These are phyloP conservation scores for Drosophila pandora DNA, from an alignment of 1,140 invertebrate species.

Conservation along the genomic window DNA sequence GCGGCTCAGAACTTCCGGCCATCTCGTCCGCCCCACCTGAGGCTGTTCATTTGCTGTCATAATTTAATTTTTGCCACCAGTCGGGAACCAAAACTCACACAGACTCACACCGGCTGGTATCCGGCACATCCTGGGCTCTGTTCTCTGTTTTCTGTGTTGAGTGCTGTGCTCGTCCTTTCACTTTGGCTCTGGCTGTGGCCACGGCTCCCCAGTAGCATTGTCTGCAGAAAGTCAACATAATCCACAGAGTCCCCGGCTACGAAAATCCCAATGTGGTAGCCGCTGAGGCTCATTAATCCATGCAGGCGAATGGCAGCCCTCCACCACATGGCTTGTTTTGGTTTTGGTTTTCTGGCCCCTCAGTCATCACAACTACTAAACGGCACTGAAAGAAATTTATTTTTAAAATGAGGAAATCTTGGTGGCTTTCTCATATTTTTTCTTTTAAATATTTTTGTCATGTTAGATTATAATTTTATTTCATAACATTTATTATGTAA, in stretches of 20 bases:
- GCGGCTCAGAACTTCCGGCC: slow-evolving; percentile 57
- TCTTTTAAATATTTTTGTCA: neutral
- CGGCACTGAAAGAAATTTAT: neutral
- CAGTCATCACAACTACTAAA: slow-evolving; percentile 7
- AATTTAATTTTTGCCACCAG: slow-evolving; percentile 79
- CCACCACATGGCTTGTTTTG: slow-evolving; percentile 51
- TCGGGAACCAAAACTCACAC: slow-evolving; percentile 34
- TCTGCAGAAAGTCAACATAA: slow-evolving; percentile 56
- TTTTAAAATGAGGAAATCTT: neutral
- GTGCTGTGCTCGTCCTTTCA: slow-evolving; percentile 36
- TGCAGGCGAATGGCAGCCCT: slow-evolving; percentile 68
- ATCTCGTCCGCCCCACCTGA: slow-evolving; percentile 37
- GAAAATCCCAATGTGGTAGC: slow-evolving; percentile 55
- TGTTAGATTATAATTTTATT: neutral
- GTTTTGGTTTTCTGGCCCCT: slow-evolving; percentile 47
- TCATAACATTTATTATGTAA: neutral
- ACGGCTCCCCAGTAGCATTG: slow-evolving; percentile 25
- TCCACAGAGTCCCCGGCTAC: slow-evolving; percentile 36
- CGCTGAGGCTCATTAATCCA: slow-evolving; percentile 77
- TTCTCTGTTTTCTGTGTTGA: neutral
- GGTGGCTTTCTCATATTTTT: neutral
- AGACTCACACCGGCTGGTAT: slow-evolving; percentile 15
- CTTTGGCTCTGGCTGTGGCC: slow-evolving; percentile 21
- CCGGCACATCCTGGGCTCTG: slow-evolving; percentile 44
- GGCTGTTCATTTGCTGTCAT: slow-evolving; percentile 78